Evolutionary conservation across 2,888 invertebrate genomes (phyloP).

Genomic region (Rhorus exstirpatorius): DNA sequence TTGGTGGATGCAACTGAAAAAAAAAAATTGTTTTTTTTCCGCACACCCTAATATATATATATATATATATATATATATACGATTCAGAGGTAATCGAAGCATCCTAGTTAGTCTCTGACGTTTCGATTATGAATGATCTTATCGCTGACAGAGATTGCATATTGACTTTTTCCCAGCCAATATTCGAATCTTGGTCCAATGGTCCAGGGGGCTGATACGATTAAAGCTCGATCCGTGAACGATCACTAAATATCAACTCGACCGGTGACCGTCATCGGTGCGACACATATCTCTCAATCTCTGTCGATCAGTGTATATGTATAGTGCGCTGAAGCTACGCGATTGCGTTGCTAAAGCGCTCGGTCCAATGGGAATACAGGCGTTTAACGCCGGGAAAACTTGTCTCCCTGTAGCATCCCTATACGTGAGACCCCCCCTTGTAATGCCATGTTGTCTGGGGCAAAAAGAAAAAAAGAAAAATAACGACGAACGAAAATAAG

Average conservation of each 20-base stretch:
- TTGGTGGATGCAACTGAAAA: too few species aligned
- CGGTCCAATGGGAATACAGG: slow-evolving; percentile 52
- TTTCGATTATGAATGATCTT: slow-evolving; percentile 42
- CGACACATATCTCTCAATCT: slow-evolving; percentile 46
- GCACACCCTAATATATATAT: too few species aligned
- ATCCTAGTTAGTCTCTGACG: not conserved
- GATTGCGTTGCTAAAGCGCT: slow-evolving; percentile 9
- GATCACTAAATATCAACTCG: slow-evolving; percentile 37
- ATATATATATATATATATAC: too few species aligned
- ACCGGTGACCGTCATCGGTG: slow-evolving; percentile 1
- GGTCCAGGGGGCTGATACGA: slow-evolving; percentile 14
- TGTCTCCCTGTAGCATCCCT: slow-evolving; percentile 23
- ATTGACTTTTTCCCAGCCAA: not conserved
- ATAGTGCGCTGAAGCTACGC: slow-evolving; percentile 7
- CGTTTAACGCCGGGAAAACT: slow-evolving; percentile 47
- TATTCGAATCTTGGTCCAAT: slow-evolving; percentile 7
- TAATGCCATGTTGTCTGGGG: slow-evolving; percentile 1
- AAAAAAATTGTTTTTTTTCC: too few species aligned
- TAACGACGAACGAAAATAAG: not conserved
- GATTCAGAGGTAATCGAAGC: not conserved
- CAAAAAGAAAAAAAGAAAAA: not conserved
- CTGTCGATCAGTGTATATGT: slow-evolving; percentile 43
- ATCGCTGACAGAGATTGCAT: slow-evolving; percentile 40
- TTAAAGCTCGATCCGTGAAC: slow-evolving; percentile 34
- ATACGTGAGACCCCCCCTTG: slow-evolving; percentile 20